Evolutionary conservation across 2,888 invertebrate genomes (phyloP), one percentile per base, ranked within the genome.

Genomic region (Nemapogon koenigi): DNA sequence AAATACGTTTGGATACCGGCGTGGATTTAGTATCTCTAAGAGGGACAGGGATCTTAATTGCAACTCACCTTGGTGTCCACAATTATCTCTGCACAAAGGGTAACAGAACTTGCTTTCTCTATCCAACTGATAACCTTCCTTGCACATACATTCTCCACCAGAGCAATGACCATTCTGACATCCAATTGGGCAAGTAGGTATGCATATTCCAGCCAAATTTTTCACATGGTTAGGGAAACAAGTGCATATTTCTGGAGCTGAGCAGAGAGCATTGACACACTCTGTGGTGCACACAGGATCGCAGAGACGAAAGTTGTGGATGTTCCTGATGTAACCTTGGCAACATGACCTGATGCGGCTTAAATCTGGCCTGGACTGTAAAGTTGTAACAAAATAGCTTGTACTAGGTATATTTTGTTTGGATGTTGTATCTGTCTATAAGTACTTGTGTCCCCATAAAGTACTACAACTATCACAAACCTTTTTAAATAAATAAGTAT

Each of bases 301-400:
- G 52, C 88, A 88, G 37, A 76, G 71, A 2, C 70, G 81, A 48
- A 48, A 68, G 54, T 72, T 75, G 55, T 81, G 80, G 4, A 75
- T 67, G 57, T 86, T 84, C 8, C 84, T 81, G 42, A 78, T 71
- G 62, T 86, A 90, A 11, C 90, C 90, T 1, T 83, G 80, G 54
- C 91, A 91, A 55, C 91, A 91, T 16, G 85, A 78, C 44, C 85
- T 76, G 48, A 88, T 84, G 42, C 81, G 82, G 52, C 87, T 88
- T 50, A 84, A 75, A 15, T 83, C 81, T 4, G 85, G 64, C 1
- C 81, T 70, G 1, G 87, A 80, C 85, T 85, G 61, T 1, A 52
- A 55, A 19, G 33, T 32, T 11, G 4, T 16, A 10, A 13, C 11
- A 6, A 29, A 29, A 11, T 29, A 10, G 6, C 6, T 8, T 22